Conservation (phyloP, 2,797 vertebrate species). For the Eurystomus glaucurus region DNA sequence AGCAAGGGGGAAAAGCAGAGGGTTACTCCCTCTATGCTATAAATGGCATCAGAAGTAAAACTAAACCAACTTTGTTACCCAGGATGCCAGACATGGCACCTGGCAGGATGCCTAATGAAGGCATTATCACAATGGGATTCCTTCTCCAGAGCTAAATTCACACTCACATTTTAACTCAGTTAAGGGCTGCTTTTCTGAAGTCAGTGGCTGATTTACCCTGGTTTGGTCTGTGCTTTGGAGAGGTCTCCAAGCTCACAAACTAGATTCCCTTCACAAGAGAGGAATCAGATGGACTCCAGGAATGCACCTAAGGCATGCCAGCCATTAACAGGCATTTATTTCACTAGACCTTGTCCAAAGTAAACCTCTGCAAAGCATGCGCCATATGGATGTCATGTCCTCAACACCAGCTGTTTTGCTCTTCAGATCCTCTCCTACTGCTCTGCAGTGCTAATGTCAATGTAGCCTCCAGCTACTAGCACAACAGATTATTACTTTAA, state of each 20-base stretch:
- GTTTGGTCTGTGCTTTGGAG: not conserved
- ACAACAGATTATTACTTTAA: not conserved
- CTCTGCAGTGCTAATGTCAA: not conserved
- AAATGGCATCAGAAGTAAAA: not conserved
- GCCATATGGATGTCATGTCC: not conserved
- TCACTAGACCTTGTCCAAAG: not conserved
- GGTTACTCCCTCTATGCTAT: not conserved
- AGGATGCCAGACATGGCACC: not conserved
- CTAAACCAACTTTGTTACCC: not conserved
- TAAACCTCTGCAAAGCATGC: not conserved
- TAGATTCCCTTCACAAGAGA: not conserved
- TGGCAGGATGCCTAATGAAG: not conserved
- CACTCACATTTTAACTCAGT: not conserved
- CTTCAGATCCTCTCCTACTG: not conserved
- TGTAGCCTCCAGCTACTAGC: not conserved
- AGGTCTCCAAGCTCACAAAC: not conserved
- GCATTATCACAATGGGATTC: not conserved
- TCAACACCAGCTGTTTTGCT: not conserved
- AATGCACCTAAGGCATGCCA: not conserved
- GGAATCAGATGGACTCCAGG: not conserved
- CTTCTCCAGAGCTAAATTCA: not conserved
- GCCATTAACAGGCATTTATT: not conserved
- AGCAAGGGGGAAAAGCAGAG: not conserved
- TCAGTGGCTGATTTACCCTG: rapidly evolving
- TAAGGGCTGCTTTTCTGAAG: not conserved